Base-by-base conservation (phyloP, 1,140 invertebrate genomes). In the Panagrolaimus sp. region DNA sequence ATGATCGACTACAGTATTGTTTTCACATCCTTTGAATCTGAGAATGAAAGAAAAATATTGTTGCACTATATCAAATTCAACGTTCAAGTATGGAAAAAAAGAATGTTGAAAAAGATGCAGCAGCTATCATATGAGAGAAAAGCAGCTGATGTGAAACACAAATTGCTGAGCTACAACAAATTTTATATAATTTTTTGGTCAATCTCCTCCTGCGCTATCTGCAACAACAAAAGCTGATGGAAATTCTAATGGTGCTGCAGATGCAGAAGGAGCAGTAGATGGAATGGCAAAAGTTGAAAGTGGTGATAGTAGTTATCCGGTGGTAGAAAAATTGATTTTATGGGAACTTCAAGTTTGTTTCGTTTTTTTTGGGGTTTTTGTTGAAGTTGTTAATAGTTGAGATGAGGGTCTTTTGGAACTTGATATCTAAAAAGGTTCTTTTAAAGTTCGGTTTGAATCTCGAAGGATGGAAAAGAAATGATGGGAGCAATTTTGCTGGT, bases 21-120 rank as follows among this genome's bases (percentile, higher is more conserved):
- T 64, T 42, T 76, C n/a, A 78, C 74, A n/a, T 72, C 63, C 65
- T 23, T 78, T 44, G 74, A 76, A 45, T 63, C 63, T 9, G 74
- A 76, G 63, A 76, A 76, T 31, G 74, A 76, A 63, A 67, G 63
- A 4, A 76, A 76, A 76, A 14, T 76, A 78, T n/a, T 53, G 66
- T 76, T 67, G 76, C 73, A 51, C 53, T 76, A 25, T 76, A 76
- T 61, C 65, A 76, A 25, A 65, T 70, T 45, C 74, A 76, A 53
- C 45, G 74, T 23, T 53, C 38, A 44, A 72, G 79, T 25, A 63
- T 76, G 9, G 66, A 75, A 27, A 66, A 78, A 42, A 77, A 72
- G 20, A 65, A 79, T 13, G 64, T 42, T n/a, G 76, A 76, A 65
- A 66, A 74, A 38, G 74, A 76, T n/a, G 27, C 38, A 65, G 14